Conservation (phyloP, 2,113 vertebrate genomes). For the Gallinago paraguaiae region DNA sequence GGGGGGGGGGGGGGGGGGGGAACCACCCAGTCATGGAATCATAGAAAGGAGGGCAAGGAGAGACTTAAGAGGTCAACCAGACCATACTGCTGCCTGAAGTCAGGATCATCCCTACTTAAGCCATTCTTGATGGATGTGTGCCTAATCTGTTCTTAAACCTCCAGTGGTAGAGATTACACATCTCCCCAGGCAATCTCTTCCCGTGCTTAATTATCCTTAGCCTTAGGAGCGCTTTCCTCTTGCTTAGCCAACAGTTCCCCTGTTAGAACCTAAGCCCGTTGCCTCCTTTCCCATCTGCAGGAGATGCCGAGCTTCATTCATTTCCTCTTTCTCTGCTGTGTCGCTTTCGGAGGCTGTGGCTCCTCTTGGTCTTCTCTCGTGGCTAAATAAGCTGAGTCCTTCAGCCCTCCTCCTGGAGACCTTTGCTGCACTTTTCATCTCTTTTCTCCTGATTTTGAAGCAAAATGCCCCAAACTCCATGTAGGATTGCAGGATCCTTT, state of each 20-base stretch:
- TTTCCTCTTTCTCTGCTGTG: neutral
- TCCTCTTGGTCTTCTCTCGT: neutral
- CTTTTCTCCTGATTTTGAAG: neutral
- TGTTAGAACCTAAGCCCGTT: neutral
- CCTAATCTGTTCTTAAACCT: slow-evolving; percentile 53
- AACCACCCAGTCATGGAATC: neutral
- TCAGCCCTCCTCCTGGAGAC: neutral
- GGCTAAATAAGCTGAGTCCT: neutral
- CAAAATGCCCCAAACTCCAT: neutral
- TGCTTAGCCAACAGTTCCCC: slow-evolving; percentile 3
- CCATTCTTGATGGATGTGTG: slow-evolving; percentile 44
- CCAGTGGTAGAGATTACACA: slow-evolving; percentile 48
- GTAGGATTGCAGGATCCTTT: neutral
- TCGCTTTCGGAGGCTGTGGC: neutral
- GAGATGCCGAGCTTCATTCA: neutral
- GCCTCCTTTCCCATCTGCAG: neutral
- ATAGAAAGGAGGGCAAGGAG: slow-evolving; percentile 32
- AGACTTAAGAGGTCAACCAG: slow-evolving; percentile 51
- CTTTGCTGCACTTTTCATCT: neutral
- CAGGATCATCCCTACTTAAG: slow-evolving; percentile 47
- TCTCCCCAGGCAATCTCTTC: slow-evolving; percentile 48
- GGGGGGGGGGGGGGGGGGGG: no score
- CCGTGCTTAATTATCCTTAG: slow-evolving; percentile 27
- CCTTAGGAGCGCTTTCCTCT: neutral
- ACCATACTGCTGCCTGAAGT: slow-evolving; percentile 41